Conservation (phyloP, 2,797 vertebrate species). For the Coregonus suidteri region DNA sequence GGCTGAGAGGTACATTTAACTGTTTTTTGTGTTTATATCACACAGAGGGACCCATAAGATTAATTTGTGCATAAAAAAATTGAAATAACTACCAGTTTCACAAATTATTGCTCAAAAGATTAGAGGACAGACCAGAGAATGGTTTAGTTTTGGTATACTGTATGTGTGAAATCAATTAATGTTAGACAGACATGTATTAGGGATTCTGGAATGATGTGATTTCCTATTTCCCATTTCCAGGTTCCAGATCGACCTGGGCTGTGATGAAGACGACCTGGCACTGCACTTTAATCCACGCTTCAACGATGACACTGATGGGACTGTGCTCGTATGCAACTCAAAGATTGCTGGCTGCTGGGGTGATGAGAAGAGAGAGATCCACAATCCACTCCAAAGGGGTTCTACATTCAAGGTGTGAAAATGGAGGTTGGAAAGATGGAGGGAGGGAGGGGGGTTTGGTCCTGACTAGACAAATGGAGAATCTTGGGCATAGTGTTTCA, state of each 20-base stretch:
- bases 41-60: not conserved
- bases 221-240: constrained; percentile 51
- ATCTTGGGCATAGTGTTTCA: not conserved
- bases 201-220: not conserved
- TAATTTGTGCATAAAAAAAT: too few relatives aligned
- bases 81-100: not conserved
- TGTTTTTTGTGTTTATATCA: not conserved
- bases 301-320: constrained; percentile 66
- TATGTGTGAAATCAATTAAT: not conserved
- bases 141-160: not conserved
- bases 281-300: constrained; percentile 89
- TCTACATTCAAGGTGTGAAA: constrained; percentile 76
- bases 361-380: constrained; percentile 68
- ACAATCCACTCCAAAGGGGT: constrained; percentile 74
- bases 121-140: not conserved
- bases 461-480: not conserved
- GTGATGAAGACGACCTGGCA: constrained; percentile 61
- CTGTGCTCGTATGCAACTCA: constrained; percentile 83
- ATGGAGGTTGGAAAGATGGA: not conserved
- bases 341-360: constrained; percentile 69
- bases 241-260: constrained; percentile 83
- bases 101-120: not conserved
- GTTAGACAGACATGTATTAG: not conserved
- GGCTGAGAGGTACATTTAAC: constrained; percentile 58
- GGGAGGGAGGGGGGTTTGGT: not conserved